A percentile compares a stretch with the other conserved stretches of the same genome.
These are phyloP conservation scores for Papilio gigon DNA, from an alignment of 2,888 invertebrate genomes.

Conservation along the genomic window DNA sequence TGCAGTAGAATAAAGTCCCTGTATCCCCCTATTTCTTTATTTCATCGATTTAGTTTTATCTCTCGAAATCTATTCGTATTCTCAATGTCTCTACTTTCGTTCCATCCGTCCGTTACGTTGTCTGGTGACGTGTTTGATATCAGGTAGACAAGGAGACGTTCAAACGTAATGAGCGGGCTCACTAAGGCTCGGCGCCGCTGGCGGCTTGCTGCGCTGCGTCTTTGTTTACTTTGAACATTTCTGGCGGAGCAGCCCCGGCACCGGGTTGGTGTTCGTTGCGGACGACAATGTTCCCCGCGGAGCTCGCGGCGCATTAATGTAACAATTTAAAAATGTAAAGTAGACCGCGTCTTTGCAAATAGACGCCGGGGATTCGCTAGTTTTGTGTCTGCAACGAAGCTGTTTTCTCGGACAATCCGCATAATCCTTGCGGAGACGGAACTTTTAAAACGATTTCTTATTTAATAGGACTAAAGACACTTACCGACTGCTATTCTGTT, in stretches of 20 bases:
- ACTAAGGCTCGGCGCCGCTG: constrained; percentile 60
- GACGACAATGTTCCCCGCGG: constrained; percentile 23
- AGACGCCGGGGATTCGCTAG: constrained; percentile 24
- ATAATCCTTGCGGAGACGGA: neutral
- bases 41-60: too few relatives aligned
- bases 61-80: too few relatives aligned
- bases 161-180: constrained; percentile 56
- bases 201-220: constrained; percentile 51
- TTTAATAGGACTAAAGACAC: neutral
- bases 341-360: constrained; percentile 36
- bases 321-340: constrained; percentile 37
- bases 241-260: constrained; percentile 22
- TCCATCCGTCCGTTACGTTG: constrained; percentile 50
- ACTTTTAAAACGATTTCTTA: neutral
- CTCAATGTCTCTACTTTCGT: too few relatives aligned
- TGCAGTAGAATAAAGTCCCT: too few relatives aligned
- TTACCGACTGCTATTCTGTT: neutral
- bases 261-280: constrained; percentile 24
- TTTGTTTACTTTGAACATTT: constrained; percentile 60
- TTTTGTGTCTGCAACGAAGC: constrained; percentile 14
- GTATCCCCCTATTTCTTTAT: too few relatives aligned
- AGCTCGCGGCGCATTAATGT: constrained; percentile 28
- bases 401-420: constrained; percentile 21
- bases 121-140: constrained; percentile 54
- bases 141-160: constrained; percentile 59